phyloP scores from a whole-genome alignment of 2,113 vertebrate genomes.

The Clarias magur region DNA sequence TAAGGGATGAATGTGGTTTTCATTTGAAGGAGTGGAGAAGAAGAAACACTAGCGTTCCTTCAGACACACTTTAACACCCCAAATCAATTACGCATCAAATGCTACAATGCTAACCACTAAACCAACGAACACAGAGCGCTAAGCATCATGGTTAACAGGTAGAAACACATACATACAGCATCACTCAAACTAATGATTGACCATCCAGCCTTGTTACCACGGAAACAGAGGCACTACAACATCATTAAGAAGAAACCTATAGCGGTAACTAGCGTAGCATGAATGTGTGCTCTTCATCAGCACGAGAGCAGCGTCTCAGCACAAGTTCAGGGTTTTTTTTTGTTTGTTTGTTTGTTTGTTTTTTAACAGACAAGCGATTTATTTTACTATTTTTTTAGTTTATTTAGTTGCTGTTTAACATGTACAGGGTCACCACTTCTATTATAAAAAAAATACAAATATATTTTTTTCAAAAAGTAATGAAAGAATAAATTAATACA shows the following conservation, averaged over 20 bases:
- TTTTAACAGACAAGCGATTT: too few species aligned
- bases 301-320: neutral
- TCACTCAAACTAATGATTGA: constrained; percentile 1
- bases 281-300: neutral
- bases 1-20: neutral
- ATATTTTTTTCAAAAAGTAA: too few species aligned
- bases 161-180: neutral
- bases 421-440: too few species aligned
- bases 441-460: too few species aligned
- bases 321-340: too few species aligned
- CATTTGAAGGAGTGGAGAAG: neutral
- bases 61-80: neutral
- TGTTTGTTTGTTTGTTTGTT: too few species aligned
- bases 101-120: neutral
- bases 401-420: too few species aligned
- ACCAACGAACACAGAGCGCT: neutral
- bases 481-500: too few species aligned
- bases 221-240: neutral
- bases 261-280: constrained; percentile 1
- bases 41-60: neutral
- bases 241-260: constrained; percentile 14
- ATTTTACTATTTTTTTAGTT: too few species aligned
- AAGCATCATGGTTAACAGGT: neutral
- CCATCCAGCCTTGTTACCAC: neutral
- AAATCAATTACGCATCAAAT: neutral